These are phyloP conservation scores for Sinocyclocheilus grahami DNA, from an alignment of 2,113 vertebrate species.

Conservation along the genomic window DNA sequence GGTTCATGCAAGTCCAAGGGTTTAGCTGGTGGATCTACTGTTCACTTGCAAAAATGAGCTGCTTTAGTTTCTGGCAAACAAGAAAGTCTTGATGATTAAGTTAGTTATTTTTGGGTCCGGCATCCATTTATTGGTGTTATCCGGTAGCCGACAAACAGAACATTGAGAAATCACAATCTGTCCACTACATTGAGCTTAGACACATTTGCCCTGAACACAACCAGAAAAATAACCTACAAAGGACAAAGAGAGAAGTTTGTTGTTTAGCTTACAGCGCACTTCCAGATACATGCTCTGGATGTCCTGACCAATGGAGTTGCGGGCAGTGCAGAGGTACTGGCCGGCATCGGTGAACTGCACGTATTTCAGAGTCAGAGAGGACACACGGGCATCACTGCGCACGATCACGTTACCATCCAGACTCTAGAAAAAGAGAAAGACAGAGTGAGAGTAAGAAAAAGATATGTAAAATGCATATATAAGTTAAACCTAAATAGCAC, in stretches of 20 bases:
- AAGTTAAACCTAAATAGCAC: too few relatives aligned
- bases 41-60: background rate
- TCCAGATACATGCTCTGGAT: conserved; percentile 90
- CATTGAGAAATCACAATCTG: background rate
- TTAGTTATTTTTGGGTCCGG: background rate
- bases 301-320: conserved; percentile 94
- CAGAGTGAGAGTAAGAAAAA: too few relatives aligned
- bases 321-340: conserved; percentile 90
- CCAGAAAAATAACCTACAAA: background rate
- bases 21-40: background rate
- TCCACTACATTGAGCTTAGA: background rate
- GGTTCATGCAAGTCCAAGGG: background rate
- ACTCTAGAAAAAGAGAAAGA: conserved; percentile 73
- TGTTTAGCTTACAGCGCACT: conserved; percentile 88
- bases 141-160: background rate
- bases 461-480: too few relatives aligned
- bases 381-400: conserved; percentile 89
- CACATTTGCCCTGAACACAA: background rate
- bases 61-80: background rate
- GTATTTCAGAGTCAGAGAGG: conserved; percentile 92
- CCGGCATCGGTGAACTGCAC: conserved; percentile 95
- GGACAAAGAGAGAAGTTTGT: background rate
- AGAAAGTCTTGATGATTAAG: background rate
- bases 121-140: background rate
- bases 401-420: conserved; percentile 89